phyloP scores from a whole-genome alignment of 2,113 vertebrate genomes.

The Ophiodon elongatus region DNA sequence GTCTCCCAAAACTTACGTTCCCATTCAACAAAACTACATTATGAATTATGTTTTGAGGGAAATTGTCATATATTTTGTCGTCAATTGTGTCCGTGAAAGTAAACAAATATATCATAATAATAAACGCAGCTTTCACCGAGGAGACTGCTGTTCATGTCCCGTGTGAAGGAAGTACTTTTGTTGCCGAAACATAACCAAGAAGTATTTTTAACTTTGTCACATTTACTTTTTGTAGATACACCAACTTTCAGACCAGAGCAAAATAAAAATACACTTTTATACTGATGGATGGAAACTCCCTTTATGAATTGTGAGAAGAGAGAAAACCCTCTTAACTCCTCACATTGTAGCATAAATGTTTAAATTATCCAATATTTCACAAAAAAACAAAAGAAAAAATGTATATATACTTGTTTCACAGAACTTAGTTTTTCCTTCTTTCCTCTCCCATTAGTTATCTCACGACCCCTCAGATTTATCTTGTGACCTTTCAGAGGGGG shows the following conservation, averaged over 20 bases:
- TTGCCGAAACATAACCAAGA: no score
- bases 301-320: no score
- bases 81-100: not conserved
- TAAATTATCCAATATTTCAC: not conserved
- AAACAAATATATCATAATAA: not conserved
- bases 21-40: no score
- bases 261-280: no score
- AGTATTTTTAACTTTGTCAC: no score
- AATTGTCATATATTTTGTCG: no score
- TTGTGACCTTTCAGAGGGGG: constrained; percentile 3
- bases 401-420: not conserved
- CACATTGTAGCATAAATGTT: not conserved
- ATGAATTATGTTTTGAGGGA: no score
- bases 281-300: no score
- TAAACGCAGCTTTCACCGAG: no score
- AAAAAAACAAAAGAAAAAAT: not conserved
- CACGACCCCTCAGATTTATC: constrained; percentile 10
- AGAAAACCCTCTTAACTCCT: not conserved
- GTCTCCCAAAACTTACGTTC: no score
- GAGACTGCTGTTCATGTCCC: not conserved
- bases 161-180: not conserved
- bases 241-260: no score
- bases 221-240: no score
- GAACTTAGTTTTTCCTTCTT: not conserved
- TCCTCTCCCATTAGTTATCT: constrained; percentile 10